These are phyloP conservation scores for Macrosteles quadrilineatus DNA, from an alignment of 1,140 invertebrate species.

Conservation along the genomic window DNA sequence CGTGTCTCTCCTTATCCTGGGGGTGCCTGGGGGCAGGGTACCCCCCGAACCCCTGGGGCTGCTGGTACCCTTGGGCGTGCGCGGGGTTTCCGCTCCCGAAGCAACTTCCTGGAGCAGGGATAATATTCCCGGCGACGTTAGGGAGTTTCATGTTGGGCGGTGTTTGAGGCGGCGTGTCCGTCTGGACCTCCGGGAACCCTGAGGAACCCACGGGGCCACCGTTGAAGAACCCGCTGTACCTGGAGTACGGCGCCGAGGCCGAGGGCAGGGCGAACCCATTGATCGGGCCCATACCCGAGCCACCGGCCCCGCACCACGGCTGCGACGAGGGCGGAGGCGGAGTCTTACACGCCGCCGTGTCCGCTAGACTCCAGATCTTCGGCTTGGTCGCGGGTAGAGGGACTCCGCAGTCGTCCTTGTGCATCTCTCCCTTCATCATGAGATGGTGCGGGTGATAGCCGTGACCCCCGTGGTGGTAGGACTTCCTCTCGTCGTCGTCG, in stretches of 20 bases:
- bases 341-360: constrained; percentile 95
- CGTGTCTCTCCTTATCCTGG: constrained; percentile 27
- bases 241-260: constrained; percentile 52
- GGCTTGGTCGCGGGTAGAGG: constrained; percentile 88
- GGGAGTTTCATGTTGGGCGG: constrained; percentile 88
- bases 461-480: constrained; percentile 52
- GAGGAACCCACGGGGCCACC: constrained; percentile 52
- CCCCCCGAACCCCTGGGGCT: constrained; percentile 1
- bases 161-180: constrained; percentile 89
- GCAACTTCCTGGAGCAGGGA: constrained; percentile 43
- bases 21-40: constrained; percentile 29
- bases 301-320: constrained; percentile 37
- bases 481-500: constrained; percentile 50
- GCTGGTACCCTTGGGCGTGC: constrained; percentile 17
- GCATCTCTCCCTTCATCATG: constrained; percentile 69
- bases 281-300: constrained; percentile 23
- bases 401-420: constrained; percentile 71
- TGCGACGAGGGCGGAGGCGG: constrained; percentile 64
- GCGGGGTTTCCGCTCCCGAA: constrained; percentile 35
- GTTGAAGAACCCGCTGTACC: constrained; percentile 54
- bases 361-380: constrained; percentile 96
- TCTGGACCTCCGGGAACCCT: constrained; percentile 84
- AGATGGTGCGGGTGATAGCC: constrained; percentile 60
- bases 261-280: constrained; percentile 39
- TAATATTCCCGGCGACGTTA: constrained; percentile 55